phyloP scores from a whole-genome alignment of 2,888 invertebrate species.

The Brenthis ino region DNA sequence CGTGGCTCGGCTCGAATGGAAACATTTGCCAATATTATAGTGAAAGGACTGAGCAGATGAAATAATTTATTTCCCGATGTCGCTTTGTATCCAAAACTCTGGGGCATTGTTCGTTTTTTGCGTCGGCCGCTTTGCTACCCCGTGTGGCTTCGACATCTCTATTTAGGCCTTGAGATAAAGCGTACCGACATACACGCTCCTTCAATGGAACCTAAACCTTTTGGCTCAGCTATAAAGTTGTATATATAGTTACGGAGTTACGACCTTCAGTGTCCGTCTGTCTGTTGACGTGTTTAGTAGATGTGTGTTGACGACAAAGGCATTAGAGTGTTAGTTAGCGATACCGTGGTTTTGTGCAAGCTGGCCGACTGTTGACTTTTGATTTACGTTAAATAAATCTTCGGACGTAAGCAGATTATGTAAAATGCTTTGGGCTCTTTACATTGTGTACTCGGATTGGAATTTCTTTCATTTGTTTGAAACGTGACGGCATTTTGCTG shows the following conservation, averaged over 20 bases:
- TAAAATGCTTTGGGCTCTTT: constrained; percentile 43
- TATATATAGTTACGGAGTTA: constrained; percentile 15
- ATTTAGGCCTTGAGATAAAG: constrained; percentile 74
- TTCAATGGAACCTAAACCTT: constrained; percentile 31
- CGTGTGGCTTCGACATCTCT: constrained; percentile 73
- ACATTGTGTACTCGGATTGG: constrained; percentile 21
- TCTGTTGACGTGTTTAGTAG: constrained; percentile 54
- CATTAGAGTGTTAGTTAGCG: constrained; percentile 75
- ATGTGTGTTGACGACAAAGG: constrained; percentile 76
- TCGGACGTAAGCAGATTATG: constrained; percentile 62
- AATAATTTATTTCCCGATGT: constrained; percentile 81
- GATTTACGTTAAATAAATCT: constrained; percentile 70
- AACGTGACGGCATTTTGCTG: constrained; percentile 19
- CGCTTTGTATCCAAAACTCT: constrained; percentile 79
- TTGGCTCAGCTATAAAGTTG: background rate
- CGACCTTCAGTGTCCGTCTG: constrained; percentile 26
- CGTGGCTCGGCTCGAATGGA: constrained; percentile 79
- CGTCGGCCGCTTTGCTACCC: constrained; percentile 69
- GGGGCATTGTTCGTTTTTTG: constrained; percentile 76
- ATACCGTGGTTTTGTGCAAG: constrained; percentile 73
- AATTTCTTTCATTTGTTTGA: constrained; percentile 16
- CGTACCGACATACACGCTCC: constrained; percentile 57
- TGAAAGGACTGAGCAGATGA: constrained; percentile 81
- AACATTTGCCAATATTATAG: constrained; percentile 83
- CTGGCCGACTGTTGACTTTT: constrained; percentile 62